Evolutionary conservation across 2,888 invertebrate species (phyloP), one percentile per base, ranked within the genome.

Genomic region (Dione vanillae): DNA sequence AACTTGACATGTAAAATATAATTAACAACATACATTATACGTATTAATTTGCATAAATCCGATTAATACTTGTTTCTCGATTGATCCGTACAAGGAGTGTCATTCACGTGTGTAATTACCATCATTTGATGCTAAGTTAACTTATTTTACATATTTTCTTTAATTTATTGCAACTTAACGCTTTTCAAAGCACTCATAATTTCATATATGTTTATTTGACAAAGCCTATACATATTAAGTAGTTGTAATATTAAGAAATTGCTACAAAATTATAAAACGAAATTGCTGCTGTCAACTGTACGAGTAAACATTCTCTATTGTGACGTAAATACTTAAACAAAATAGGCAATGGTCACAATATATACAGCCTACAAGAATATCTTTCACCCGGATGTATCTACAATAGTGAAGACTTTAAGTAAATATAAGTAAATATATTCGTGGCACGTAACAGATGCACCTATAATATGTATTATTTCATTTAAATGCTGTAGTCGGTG

Each of bases 401-500:
- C 45, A 16, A 61, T 27, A 35, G 7, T 14, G 19, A 7, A 40
- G 7, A n/a, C 11, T 16, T n/a, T n/a, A n/a, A n/a, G 10, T 14
- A 61, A 51, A 47, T 49, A 11, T 40, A 64, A 51, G 64, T 49
- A 47, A 59, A 72, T 45, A 43, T 56, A 70, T 70, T 65, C 71
- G 10, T 12, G 59, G 47, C 72, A 66, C 72, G 69, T 58, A 56
- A 65, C 11, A 43, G 59, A 20, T 5, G 52, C 64, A 45, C 67
- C 54, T 54, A 45, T 71, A 62, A 70, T 70, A 67, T 69, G 68
- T 70, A 70, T 72, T 45, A 70, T 65, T 71, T 69, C 27, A 75
- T 75, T 74, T 67, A 73, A 71, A 75, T 74, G 71, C 67, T 62
- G 59, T 51, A 45, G 65, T 69, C 65, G 73, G 73, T 65, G 64